Evolutionary conservation across 2,797 vertebrate genomes (phyloP).

Genomic region (Bovichtus variegatus): DNA sequence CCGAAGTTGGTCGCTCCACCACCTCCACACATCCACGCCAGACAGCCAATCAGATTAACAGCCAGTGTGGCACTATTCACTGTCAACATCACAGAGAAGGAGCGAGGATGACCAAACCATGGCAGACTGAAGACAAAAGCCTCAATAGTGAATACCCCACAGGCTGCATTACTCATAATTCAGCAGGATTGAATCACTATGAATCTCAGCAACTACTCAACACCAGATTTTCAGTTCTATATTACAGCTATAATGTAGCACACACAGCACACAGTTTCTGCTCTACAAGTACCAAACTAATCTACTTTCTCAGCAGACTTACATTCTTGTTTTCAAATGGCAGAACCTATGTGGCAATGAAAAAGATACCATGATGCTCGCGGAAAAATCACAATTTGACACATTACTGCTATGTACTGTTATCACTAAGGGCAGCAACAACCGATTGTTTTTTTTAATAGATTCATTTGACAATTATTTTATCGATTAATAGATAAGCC

Average conservation of each 20-base stretch:
- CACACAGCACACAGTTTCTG: constrained; percentile 34
- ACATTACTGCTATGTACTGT: constrained; percentile 4
- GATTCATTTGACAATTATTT: too few relatives aligned
- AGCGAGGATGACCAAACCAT: constrained; percentile 17
- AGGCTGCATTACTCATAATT: constrained; percentile 28
- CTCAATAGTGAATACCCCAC: background rate
- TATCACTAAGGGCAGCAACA: background rate
- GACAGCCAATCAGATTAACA: constrained; percentile 92
- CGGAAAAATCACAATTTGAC: constrained; percentile 12
- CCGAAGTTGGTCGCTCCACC: constrained; percentile 92
- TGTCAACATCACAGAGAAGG: constrained; percentile 67
- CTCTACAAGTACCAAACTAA: constrained; percentile 32
- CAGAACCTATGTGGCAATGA: constrained; percentile 59
- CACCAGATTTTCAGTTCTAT: constrained; percentile 19
- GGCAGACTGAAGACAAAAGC: constrained; percentile 16
- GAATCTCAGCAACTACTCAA: constrained; percentile 26
- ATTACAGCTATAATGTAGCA: constrained; percentile 27
- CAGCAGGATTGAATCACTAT: constrained; percentile 34
- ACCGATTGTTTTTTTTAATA: background rate
- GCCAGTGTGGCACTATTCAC: constrained; percentile 92
- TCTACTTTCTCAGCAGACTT: constrained; percentile 58
- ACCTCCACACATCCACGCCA: constrained; percentile 96
- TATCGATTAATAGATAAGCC: background rate
- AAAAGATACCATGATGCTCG: constrained; percentile 36
- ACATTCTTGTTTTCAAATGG: constrained; percentile 61